A percentile compares a stretch with the other conserved stretches of the same genome.
phyloP scores from a whole-genome alignment of 2,797 vertebrate species.

The Sebastes flavidus region DNA sequence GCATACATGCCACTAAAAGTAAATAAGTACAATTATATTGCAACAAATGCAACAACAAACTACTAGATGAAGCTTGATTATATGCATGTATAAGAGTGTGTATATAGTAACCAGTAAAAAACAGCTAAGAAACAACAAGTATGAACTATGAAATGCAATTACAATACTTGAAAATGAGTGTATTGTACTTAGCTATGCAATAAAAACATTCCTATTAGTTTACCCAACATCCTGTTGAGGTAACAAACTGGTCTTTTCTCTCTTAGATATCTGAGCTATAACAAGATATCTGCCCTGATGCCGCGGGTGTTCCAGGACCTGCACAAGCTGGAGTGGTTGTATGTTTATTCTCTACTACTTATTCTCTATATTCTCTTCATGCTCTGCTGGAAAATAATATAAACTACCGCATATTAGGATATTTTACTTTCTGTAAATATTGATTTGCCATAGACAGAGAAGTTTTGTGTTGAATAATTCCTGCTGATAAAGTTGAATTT shows the following conservation, averaged over 20 bases:
- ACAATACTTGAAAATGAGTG: neutral
- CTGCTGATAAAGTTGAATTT: neutral
- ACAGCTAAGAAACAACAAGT: neutral
- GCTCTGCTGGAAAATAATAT: neutral
- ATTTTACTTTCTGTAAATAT: neutral
- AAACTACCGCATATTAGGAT: neutral
- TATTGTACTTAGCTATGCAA: neutral
- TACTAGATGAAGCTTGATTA: neutral
- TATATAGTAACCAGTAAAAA: neutral
- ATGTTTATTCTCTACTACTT: constrained; percentile 44
- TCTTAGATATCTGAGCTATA: constrained; percentile 91
- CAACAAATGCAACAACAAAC: too few species aligned
- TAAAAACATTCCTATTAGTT: neutral
- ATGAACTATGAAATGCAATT: neutral
- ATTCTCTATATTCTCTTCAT: too few species aligned
- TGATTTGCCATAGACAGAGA: neutral
- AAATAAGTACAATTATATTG: neutral
- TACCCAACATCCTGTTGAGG: neutral
- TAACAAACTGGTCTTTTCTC: neutral
- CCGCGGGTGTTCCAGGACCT: constrained; percentile 93
- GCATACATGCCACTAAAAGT: neutral
- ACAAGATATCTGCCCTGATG: constrained; percentile 88
- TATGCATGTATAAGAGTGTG: neutral
- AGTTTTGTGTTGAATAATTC: neutral
- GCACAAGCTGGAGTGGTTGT: constrained; percentile 95